A percentile compares a stretch with the other conserved stretches of the same genome.
Evolutionary conservation across 2,888 invertebrate genomes (phyloP).

Genomic region (Zhuqinia jingwanae): DNA sequence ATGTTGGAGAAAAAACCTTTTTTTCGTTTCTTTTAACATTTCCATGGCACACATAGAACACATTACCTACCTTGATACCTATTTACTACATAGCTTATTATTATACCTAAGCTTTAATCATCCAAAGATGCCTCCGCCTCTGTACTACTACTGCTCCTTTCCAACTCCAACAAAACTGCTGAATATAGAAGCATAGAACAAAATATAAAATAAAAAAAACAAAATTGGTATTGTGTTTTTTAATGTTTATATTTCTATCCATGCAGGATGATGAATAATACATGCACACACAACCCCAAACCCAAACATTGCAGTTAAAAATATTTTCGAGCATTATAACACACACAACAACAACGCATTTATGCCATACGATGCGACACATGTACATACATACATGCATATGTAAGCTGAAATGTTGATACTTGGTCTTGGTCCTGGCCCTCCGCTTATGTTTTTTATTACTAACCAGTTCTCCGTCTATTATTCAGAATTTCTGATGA

Average conservation of each 20-base stretch:
- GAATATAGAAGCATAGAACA: slow-evolving; percentile 25
- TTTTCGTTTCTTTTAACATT: too few relatives aligned
- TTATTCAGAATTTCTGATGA: slow-evolving; percentile 3
- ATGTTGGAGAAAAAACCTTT: too few relatives aligned
- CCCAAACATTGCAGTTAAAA: not conserved
- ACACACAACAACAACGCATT: not conserved
- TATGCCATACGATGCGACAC: not conserved
- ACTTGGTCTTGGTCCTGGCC: not conserved
- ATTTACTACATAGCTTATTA: not conserved
- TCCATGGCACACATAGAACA: too few relatives aligned
- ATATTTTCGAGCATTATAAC: not conserved
- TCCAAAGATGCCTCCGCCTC: not conserved
- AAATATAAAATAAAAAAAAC: not conserved
- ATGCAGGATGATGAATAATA: too few relatives aligned
- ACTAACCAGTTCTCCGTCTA: slow-evolving; percentile 12
- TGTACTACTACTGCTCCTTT: not conserved
- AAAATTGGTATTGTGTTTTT: not conserved
- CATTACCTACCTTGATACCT: not conserved
- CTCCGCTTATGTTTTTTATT: not conserved
- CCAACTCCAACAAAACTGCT: too few relatives aligned
- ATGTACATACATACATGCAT: not conserved
- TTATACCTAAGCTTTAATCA: slow-evolving; percentile 27
- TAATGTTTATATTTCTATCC: slow-evolving; percentile 24
- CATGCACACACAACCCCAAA: not conserved
- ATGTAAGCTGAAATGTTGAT: not conserved